Conservation (phyloP, 2,888 invertebrate species). For the Chrysomela aeneicollis region DNA sequence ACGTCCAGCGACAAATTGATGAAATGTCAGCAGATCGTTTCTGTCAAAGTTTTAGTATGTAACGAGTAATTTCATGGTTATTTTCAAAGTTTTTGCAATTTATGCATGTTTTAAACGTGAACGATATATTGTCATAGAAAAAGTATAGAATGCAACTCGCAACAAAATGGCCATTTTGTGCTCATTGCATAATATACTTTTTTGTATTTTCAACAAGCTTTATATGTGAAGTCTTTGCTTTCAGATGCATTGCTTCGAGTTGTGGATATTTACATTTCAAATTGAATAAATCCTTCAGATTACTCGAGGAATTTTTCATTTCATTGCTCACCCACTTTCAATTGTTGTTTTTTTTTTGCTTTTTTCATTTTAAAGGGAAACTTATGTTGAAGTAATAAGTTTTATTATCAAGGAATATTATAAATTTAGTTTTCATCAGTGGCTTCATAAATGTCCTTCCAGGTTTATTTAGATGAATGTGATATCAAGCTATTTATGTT, state of each 20-base stretch:
- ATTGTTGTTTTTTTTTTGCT: background rate
- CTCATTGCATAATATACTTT: too few species aligned
- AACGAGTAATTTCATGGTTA: too few species aligned
- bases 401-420: constrained; percentile 3
- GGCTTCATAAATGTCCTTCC: constrained; percentile 15
- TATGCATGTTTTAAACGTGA: too few species aligned
- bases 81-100: too few species aligned
- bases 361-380: background rate
- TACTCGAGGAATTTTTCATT: background rate
- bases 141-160: too few species aligned
- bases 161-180: too few species aligned
- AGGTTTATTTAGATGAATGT: constrained; percentile 15
- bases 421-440: constrained; percentile 2
- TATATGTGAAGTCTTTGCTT: constrained; percentile 17
- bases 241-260: constrained; percentile 9
- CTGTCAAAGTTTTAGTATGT: too few species aligned
- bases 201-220: constrained; percentile 14
- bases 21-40: too few species aligned
- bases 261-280: constrained; percentile 13
- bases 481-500: constrained; percentile 3
- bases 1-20: too few species aligned
- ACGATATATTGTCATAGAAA: too few species aligned
- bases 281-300: constrained; percentile 10
- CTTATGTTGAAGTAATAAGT: constrained; percentile 11
- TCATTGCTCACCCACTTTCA: background rate